Evolutionary conservation across 2,113 vertebrate genomes (phyloP), one percentile per base, ranked within the genome.

Genomic region (Phylloscopus whistleri): DNA sequence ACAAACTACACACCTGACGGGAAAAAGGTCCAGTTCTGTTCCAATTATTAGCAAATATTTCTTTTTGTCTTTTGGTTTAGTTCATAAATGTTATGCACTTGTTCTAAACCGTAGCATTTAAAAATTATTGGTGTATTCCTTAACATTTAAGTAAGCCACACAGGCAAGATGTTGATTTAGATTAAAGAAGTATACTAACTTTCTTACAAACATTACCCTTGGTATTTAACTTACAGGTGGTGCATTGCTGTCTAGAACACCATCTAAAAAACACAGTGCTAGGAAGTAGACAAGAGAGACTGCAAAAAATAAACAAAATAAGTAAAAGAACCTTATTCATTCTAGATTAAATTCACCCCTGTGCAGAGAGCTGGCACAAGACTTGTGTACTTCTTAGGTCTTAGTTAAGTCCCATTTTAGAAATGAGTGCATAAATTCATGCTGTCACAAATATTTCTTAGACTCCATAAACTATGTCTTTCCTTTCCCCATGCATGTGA

Each of bases 271-370:
- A 55, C 70, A 87, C 21, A 39, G 37, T 87, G 77, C 66, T 85
- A 87, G 62, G 87, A 94, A 94, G 13, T 58, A 66, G n/a, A 53
- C 78, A 87, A 87, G 53, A 84, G 62, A 41, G 49, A 76, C 69
- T 85, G 66, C 12, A 69, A 84, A 92, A 96, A 80, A 58, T 49
- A 95, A 93, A 93, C 41, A 72, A 95, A 91, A 75, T 56, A 78
- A 84, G 70, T 95, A 84, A 91, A 94, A 95, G 69, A 67, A 44
- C 39, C 79, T 89, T 87, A 94, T 91, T 95, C 93, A 95, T 87
- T 82, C 82, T 31, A 39, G 70, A 84, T 85, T 64, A 85, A 95
- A 95, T 76, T 91, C 87, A 69, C 11, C 6, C 70, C 70, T 94
- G 70, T 83, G 59, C 46, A 68, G 84, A 92, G 59, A 46, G 11